Conservation (phyloP, 2,113 vertebrate species). For the Ploceus nigricollis region DNA sequence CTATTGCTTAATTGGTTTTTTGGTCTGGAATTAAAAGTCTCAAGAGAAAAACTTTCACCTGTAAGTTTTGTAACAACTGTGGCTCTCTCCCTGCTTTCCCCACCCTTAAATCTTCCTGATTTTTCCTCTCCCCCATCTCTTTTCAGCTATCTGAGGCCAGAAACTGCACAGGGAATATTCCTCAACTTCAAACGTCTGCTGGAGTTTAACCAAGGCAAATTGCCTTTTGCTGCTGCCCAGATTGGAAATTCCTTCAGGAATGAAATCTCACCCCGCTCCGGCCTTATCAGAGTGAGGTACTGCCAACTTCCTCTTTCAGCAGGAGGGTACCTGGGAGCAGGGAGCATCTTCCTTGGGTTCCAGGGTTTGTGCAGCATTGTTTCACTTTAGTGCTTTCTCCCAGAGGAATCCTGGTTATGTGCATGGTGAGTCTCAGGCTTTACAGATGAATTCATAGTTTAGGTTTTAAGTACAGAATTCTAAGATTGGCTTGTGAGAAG, state of each 20-base stretch:
- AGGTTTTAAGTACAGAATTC: background rate
- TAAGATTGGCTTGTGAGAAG: background rate
- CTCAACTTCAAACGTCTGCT: slow-evolving; percentile 97
- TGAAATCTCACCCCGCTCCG: slow-evolving; percentile 97
- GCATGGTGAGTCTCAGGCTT: background rate
- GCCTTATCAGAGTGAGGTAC: slow-evolving; percentile 95
- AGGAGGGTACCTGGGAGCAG: background rate
- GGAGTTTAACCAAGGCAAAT: slow-evolving; percentile 97
- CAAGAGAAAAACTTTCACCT: background rate
- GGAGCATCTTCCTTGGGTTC: background rate
- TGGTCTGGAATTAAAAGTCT: background rate
- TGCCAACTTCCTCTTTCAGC: background rate
- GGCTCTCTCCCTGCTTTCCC: background rate
- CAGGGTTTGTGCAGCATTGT: background rate
- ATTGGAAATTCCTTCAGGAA: slow-evolving; percentile 98
- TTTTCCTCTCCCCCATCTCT: background rate
- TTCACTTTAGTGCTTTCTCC: background rate
- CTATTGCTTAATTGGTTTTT: background rate
- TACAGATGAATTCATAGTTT: background rate
- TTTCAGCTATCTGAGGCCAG: slow-evolving; percentile 92
- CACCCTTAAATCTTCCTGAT: background rate
- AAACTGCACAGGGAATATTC: slow-evolving; percentile 99
- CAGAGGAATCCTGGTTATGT: background rate
- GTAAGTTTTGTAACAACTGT: background rate
- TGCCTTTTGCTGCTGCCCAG: slow-evolving; percentile 97